Percentiles rank a stretch among this genome's conserved stretches.
phyloP scores from a whole-genome alignment of 1,140 invertebrate genomes.

The Lepidotrigona ventralis region DNA sequence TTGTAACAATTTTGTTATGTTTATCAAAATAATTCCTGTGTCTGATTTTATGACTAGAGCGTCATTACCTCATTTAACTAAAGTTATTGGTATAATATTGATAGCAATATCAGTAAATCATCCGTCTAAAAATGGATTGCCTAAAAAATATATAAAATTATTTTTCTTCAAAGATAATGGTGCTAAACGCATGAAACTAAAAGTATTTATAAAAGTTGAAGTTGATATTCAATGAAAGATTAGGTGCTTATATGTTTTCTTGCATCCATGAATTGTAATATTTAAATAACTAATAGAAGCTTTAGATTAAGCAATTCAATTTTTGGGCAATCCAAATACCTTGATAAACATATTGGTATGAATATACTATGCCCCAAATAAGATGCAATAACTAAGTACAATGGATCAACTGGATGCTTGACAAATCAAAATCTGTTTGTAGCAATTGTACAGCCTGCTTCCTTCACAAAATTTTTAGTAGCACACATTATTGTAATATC shows the following conservation, averaged over 20 bases:
- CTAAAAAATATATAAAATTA: slow-evolving; percentile 71
- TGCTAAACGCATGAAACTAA: slow-evolving; percentile 74
- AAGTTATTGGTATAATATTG: slow-evolving; percentile 75
- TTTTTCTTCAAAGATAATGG: slow-evolving; percentile 73
- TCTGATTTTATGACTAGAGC: slow-evolving; percentile 70
- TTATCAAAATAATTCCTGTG: slow-evolving; percentile 57
- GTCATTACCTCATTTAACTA: slow-evolving; percentile 76
- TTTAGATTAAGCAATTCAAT: slow-evolving; percentile 54
- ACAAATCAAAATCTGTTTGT: slow-evolving; percentile 69
- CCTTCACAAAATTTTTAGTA: slow-evolving; percentile 63
- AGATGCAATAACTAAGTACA: slow-evolving; percentile 74
- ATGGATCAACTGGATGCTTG: slow-evolving; percentile 67
- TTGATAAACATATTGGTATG: slow-evolving; percentile 54
- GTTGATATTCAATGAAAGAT: slow-evolving; percentile 59
- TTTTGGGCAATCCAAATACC: slow-evolving; percentile 73
- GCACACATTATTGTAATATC: slow-evolving; percentile 45
- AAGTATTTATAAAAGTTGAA: slow-evolving; percentile 73
- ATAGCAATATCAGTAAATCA: slow-evolving; percentile 70
- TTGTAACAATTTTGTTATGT: slow-evolving; percentile 62
- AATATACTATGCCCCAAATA: slow-evolving; percentile 58
- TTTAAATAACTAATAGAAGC: slow-evolving; percentile 55
- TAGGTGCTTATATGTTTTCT: slow-evolving; percentile 73
- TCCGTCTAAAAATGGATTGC: slow-evolving; percentile 77
- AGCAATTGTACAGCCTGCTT: slow-evolving; percentile 58
- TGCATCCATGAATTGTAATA: slow-evolving; percentile 63